phyloP scores from a whole-genome alignment of 2,888 invertebrate species.

The Terebella lapidaria region DNA sequence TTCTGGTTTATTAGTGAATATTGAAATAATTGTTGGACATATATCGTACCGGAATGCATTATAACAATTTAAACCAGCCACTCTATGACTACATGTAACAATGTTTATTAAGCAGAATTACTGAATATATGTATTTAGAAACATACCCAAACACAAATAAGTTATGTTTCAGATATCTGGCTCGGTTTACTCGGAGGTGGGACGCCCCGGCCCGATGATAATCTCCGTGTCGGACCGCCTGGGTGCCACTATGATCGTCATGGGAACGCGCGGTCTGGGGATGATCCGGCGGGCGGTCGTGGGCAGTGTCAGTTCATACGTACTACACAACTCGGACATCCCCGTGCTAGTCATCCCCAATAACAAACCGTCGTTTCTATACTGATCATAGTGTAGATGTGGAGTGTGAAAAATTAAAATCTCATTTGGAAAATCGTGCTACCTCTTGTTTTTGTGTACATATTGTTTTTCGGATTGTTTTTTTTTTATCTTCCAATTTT shows the following conservation, averaged over 20 bases:
- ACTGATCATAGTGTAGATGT: background rate
- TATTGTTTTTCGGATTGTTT: no score
- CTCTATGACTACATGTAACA: no score
- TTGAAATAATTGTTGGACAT: no score
- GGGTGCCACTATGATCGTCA: background rate
- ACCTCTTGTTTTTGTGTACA: no score
- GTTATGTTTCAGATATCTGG: background rate
- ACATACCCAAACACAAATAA: background rate
- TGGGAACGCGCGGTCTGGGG: slow-evolving; percentile 2
- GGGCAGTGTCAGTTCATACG: slow-evolving; percentile 3
- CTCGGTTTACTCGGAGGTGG: background rate
- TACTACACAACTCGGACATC: background rate
- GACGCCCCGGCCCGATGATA: background rate
- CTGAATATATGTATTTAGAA: background rate
- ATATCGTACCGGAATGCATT: no score
- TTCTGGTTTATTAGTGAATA: no score
- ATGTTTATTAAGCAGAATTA: no score
- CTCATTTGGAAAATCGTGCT: no score
- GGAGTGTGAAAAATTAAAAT: no score
- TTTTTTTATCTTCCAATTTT: no score
- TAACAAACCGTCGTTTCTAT: background rate
- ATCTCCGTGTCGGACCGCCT: background rate
- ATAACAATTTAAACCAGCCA: no score
- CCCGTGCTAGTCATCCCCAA: slow-evolving; percentile 1
- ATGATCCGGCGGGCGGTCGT: background rate